phyloP scores from a whole-genome alignment of 1,140 invertebrate genomes.

The Hypothenemus hampei region DNA sequence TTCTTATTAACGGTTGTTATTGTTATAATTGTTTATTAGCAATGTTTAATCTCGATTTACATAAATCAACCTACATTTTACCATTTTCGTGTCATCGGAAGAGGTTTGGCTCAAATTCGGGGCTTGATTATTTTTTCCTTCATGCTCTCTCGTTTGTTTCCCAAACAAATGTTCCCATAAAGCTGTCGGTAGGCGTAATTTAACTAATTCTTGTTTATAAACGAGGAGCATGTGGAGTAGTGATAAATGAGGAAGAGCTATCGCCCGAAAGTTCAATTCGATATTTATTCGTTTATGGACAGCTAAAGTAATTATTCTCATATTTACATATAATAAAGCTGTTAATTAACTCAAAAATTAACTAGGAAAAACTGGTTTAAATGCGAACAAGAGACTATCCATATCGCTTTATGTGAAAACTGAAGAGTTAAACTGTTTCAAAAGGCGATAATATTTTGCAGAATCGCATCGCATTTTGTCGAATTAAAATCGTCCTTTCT shows the following conservation, averaged over 20 bases:
- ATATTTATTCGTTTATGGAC: too few relatives aligned
- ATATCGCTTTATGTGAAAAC: too few relatives aligned
- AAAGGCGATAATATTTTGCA: conserved; percentile 25
- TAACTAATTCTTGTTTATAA: conserved; percentile 14
- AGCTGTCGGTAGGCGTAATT: conserved; percentile 17
- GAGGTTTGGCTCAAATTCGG: conserved; percentile 9
- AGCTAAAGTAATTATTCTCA: too few relatives aligned
- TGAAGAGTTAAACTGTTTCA: conserved; percentile 21
- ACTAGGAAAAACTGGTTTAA: too few relatives aligned
- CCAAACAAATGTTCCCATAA: conserved; percentile 14
- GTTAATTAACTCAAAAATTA: too few relatives aligned
- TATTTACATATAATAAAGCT: too few relatives aligned
- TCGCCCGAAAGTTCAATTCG: too few relatives aligned
- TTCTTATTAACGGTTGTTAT: too few relatives aligned
- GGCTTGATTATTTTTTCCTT: conserved; percentile 15
- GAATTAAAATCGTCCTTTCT: conserved; percentile 23
- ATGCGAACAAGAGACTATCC: too few relatives aligned
- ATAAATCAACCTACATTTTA: conserved; percentile 6
- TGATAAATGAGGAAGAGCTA: too few relatives aligned
- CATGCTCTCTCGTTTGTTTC: neutral
- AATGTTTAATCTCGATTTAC: neutral
- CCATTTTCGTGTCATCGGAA: conserved; percentile 4
- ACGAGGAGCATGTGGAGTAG: too few relatives aligned
- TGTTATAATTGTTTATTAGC: too few relatives aligned
- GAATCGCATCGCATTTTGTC: conserved; percentile 11